Evolutionary conservation across 2,797 vertebrate genomes (phyloP), one percentile per base, ranked within the genome.

Genomic region (Xenopus petersii): DNA sequence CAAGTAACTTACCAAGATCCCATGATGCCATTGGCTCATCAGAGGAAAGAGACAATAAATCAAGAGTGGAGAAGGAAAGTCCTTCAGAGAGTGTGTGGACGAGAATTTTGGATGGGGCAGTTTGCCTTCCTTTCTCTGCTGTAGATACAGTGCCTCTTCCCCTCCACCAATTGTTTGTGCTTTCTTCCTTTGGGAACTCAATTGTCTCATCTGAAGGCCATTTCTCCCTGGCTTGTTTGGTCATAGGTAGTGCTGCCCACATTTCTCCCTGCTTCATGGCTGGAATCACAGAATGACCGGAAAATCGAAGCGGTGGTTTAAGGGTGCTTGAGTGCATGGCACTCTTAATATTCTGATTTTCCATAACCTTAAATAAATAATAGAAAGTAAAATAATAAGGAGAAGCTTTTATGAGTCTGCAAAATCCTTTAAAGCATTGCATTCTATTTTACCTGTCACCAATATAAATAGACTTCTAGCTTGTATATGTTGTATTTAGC

Each of bases 51-150:
- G 61, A 24, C 36, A 46, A 16, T 1, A 64, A 33, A 17, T 64
- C 62, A n/a, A 46, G 62, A n/a, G 62, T n/a, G 12, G 36, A 64
- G 12, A 64, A 64, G 36, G 62, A 64, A 36, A 64, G 26, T 46
- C 62, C 62, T 64, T 64, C 62, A 10, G 62, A 42, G 7, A 64
- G 15, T 16, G 62, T 64, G 1, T 16, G 62, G n/a, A 64, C 62
- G 17, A 46, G 62, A 46, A 64, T n/a, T 13, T 33, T 36, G 8
- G 62, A 64, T 11, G 33, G 5, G 5, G 15, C 33, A 9, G 15
- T 15, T 64, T 64, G 26, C 26, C 13, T 36, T 10, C 15, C 33
- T 46, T 64, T 64, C 15, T 47, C 62, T n/a, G 62, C 62, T n/a
- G 62, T 64, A 16, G 62, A 64, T 46, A 46, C 15, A 12, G 62